These are phyloP conservation scores for Scatophagus argus DNA, from an alignment of 2,113 vertebrate species.

Conservation along the genomic window DNA sequence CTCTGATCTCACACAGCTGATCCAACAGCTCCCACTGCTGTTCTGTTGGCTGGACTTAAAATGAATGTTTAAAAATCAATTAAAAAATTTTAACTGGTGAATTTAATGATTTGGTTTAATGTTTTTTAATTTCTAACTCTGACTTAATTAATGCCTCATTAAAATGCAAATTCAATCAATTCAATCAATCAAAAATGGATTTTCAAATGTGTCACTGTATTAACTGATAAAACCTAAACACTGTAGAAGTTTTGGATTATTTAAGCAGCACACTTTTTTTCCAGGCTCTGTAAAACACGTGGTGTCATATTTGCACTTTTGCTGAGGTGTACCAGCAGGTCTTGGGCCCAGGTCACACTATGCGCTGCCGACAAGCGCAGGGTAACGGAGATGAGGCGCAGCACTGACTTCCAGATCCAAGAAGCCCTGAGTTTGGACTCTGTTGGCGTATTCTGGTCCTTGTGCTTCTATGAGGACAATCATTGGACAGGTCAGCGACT, in stretches of 20 bases:
- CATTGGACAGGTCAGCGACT: slow-evolving; percentile 61
- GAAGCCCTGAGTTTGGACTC: slow-evolving; percentile 57
- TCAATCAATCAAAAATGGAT: slow-evolving; percentile 3
- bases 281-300: neutral
- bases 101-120: neutral
- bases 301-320: slow-evolving; percentile 5
- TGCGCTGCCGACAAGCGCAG: slow-evolving; percentile 70
- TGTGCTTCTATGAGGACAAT: slow-evolving; percentile 68
- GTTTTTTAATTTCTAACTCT: neutral
- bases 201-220: slow-evolving; percentile 1
- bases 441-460: slow-evolving; percentile 53
- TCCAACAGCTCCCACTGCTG: slow-evolving; percentile 3
- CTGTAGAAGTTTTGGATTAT: slow-evolving; percentile 8
- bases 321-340: slow-evolving; percentile 72
- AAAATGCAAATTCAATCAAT: slow-evolving; percentile 39
- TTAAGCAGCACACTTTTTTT: neutral
- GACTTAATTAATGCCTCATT: slow-evolving; percentile 25
- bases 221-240: slow-evolving; percentile 23
- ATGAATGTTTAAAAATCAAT: neutral
- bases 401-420: slow-evolving; percentile 78
- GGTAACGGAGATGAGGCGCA: slow-evolving; percentile 73
- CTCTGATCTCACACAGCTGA: neutral
- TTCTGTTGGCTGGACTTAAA: neutral
- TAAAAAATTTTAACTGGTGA: slow-evolving; percentile 14
- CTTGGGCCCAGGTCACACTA: slow-evolving; percentile 73